Evolutionary conservation across 2,888 invertebrate genomes (phyloP).

Genomic region (Anthophora plumipes): DNA sequence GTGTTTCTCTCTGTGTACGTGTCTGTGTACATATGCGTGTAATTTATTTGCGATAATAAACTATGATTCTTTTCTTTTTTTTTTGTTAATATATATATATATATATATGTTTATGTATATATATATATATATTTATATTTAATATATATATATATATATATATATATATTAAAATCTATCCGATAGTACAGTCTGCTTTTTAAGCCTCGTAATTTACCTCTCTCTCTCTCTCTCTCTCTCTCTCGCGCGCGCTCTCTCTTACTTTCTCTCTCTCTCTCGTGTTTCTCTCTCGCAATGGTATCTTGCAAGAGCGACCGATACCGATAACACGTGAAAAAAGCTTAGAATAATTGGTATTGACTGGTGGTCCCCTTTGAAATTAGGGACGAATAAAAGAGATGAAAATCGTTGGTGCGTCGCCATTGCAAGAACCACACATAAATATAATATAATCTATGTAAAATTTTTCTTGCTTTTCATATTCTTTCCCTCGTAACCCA

Average conservation of each 20-base stretch:
- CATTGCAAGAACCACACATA: slow-evolving; percentile 78
- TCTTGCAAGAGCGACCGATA: slow-evolving; percentile 62
- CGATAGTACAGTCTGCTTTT: slow-evolving; percentile 84
- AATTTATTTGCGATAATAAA: slow-evolving; percentile 79
- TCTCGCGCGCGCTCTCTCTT: slow-evolving; percentile 17
- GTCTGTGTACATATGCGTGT: slow-evolving; percentile 78
- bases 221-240: slow-evolving; percentile 32
- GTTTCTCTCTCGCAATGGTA: slow-evolving; percentile 46
- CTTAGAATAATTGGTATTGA: slow-evolving; percentile 71
- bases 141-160: slow-evolving; percentile 81
- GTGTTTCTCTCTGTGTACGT: slow-evolving; percentile 74
- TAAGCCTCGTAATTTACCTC: slow-evolving; percentile 81
- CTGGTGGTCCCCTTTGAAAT: slow-evolving; percentile 64
- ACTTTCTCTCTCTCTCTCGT: slow-evolving; percentile 30
- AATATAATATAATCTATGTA: slow-evolving; percentile 75
- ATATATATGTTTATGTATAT: slow-evolving; percentile 74
- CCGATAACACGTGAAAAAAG: slow-evolving; percentile 59
- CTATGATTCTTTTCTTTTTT: slow-evolving; percentile 76
- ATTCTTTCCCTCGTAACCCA: slow-evolving; percentile 43
- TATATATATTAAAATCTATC: slow-evolving; percentile 84
- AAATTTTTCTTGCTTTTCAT: slow-evolving; percentile 56
- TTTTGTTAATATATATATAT: slow-evolving; percentile 71
- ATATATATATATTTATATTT: slow-evolving; percentile 75
- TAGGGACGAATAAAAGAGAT: slow-evolving; percentile 60
- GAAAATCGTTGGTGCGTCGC: slow-evolving; percentile 63